Evolutionary conservation across 2,888 invertebrate genomes (phyloP).

Genomic region (Lordiphosa andalusiaca): DNA sequence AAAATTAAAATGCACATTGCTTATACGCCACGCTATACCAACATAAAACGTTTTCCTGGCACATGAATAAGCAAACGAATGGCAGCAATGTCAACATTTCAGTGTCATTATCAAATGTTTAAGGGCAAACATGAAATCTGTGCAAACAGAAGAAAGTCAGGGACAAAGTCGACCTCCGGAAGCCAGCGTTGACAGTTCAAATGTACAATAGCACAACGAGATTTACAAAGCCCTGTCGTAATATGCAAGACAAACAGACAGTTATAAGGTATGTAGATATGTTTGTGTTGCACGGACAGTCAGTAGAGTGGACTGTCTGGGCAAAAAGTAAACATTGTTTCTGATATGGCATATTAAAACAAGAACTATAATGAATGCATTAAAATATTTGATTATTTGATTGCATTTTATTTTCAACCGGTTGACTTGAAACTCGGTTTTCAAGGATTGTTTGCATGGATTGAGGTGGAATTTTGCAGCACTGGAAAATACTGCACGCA

Average conservation of each 20-base stretch:
- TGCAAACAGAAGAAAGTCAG: constrained; percentile 31
- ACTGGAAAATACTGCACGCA: too few species aligned
- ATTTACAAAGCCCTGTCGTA: constrained; percentile 21
- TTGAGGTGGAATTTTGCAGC: too few species aligned
- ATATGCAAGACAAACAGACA: constrained; percentile 30
- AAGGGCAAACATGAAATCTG: constrained; percentile 37
- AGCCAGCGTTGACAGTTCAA: constrained; percentile 36
- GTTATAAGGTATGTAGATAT: constrained; percentile 9
- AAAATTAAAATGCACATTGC: constrained; percentile 53
- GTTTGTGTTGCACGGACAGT: background rate
- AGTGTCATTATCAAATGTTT: constrained; percentile 50
- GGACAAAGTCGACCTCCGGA: constrained; percentile 49
- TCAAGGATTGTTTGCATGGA: too few species aligned
- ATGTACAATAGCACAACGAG: constrained; percentile 22
- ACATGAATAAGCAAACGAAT: constrained; percentile 54
- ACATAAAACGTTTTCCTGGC: constrained; percentile 23
- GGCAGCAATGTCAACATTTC: constrained; percentile 38
- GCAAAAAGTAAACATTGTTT: constrained; percentile 9
- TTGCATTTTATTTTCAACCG: too few species aligned
- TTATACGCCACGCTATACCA: constrained; percentile 46
- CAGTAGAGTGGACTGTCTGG: background rate
- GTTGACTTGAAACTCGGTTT: too few species aligned
- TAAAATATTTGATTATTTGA: too few species aligned
- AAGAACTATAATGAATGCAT: too few species aligned
- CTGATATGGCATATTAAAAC: background rate